phyloP scores from a whole-genome alignment of 1,140 invertebrate genomes.

The Melanaphis sacchari region DNA sequence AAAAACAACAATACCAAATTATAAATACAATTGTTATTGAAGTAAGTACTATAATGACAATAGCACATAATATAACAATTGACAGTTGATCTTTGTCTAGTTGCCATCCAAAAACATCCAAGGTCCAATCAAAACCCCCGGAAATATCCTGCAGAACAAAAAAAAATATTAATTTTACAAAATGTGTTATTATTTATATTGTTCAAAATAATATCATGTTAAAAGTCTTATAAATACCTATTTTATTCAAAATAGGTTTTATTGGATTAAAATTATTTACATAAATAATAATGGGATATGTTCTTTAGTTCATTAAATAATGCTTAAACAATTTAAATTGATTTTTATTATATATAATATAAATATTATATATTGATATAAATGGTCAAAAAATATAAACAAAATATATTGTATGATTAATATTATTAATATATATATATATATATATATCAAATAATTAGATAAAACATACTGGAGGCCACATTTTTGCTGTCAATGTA shows the following conservation, averaged over 20 bases:
- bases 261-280: neutral
- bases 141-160: constrained; percentile 45
- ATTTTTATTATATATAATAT: neutral
- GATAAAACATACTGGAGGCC: constrained; percentile 63
- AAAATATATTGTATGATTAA: neutral
- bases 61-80: constrained; percentile 42
- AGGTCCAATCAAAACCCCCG: constrained; percentile 24
- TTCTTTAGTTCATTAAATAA: neutral
- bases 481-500: constrained; percentile 67
- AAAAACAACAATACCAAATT: constrained; percentile 55
- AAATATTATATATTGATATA: no score
- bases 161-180: neutral
- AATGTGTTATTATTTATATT: neutral
- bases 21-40: constrained; percentile 32
- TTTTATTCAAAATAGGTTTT: neutral
- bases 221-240: neutral
- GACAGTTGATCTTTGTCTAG: constrained; percentile 29
- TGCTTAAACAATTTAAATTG: neutral
- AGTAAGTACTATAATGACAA: constrained; percentile 45
- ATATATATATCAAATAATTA: neutral
- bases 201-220: neutral
- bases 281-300: neutral
- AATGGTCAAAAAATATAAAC: neutral
- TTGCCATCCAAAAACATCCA: constrained; percentile 38
- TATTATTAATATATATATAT: no score